A percentile compares a stretch with the other conserved stretches of the same genome.
phyloP scores from a whole-genome alignment of 2,113 vertebrate genomes.

The Oryzias celebensis region DNA sequence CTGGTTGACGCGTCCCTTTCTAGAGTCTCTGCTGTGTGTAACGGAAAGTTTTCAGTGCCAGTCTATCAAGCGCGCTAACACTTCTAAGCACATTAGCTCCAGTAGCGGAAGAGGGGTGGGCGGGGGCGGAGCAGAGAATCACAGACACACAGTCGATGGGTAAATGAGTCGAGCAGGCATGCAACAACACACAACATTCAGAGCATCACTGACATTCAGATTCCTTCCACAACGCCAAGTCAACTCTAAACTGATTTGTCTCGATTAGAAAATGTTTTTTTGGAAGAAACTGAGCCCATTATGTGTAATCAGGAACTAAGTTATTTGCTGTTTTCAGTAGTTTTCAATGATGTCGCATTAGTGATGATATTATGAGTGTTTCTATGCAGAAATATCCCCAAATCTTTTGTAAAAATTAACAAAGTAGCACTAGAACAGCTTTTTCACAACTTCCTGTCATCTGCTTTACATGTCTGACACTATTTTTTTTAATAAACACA shows the following conservation, averaged over 20 bases:
- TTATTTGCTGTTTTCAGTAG: slow-evolving; percentile 2
- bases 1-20: slow-evolving; percentile 4
- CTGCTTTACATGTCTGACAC: too few species aligned
- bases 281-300: slow-evolving; percentile 31
- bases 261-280: slow-evolving; percentile 7
- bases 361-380: not conserved
- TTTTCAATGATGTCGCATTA: not conserved
- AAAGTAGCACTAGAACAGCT: too few species aligned
- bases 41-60: slow-evolving; percentile 34
- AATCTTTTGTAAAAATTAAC: too few species aligned
- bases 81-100: slow-evolving; percentile 66
- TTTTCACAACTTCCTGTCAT: too few species aligned
- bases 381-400: not conserved
- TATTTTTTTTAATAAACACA: too few species aligned
- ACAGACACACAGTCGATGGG: slow-evolving; percentile 34
- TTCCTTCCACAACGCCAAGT: slow-evolving; percentile 26
- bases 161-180: slow-evolving; percentile 59
- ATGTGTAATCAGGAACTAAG: slow-evolving; percentile 18
- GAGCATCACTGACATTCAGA: slow-evolving; percentile 45
- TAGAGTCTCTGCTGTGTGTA: slow-evolving; percentile 23
- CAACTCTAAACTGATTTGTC: slow-evolving; percentile 36
- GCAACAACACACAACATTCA: slow-evolving; percentile 56
- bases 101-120: slow-evolving; percentile 45
- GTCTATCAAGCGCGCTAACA: slow-evolving; percentile 47
- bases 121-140: slow-evolving; percentile 44